Evolutionary conservation across 1,140 invertebrate genomes (phyloP).

Genomic region (Babylonia areolata): DNA sequence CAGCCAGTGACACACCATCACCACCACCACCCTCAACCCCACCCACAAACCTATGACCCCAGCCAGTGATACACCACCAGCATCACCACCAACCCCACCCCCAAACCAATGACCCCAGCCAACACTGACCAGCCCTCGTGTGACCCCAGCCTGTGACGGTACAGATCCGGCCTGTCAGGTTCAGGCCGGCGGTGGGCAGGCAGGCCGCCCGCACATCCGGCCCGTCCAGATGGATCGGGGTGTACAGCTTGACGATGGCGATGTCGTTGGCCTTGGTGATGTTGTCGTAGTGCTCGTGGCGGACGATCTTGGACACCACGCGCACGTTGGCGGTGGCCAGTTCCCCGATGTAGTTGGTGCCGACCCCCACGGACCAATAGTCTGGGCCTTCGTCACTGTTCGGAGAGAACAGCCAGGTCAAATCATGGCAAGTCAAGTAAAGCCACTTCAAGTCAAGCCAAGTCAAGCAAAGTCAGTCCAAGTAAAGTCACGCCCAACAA

Average conservation of each 20-base stretch:
- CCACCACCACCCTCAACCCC: no score
- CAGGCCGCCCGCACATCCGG: slow-evolving; percentile 50
- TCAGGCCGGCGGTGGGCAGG: slow-evolving; percentile 44
- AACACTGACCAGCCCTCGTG: no score
- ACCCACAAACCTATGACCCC: no score
- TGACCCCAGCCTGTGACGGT: slow-evolving; percentile 61
- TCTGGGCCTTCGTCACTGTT: not conserved
- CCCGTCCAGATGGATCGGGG: slow-evolving; percentile 43
- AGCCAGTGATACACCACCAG: no score
- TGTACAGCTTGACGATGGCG: slow-evolving; percentile 59
- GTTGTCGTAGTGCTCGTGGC: slow-evolving; percentile 44
- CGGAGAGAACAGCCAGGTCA: no score
- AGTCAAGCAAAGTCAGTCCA: no score
- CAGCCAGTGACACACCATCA: no score
- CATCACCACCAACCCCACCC: no score
- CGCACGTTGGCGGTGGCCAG: not conserved
- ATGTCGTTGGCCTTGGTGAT: slow-evolving; percentile 55
- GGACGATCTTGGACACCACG: slow-evolving; percentile 11
- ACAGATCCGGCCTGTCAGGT: slow-evolving; percentile 47
- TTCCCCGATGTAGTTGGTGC: slow-evolving; percentile 23
- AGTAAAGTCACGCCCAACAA: no score
- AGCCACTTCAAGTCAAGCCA: no score
- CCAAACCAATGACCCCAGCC: no score
- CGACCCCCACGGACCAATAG: slow-evolving; percentile 33
- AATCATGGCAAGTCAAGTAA: no score